Conservation (phyloP, 2,797 vertebrate genomes). For the Rhinichthys osculus region DNA sequence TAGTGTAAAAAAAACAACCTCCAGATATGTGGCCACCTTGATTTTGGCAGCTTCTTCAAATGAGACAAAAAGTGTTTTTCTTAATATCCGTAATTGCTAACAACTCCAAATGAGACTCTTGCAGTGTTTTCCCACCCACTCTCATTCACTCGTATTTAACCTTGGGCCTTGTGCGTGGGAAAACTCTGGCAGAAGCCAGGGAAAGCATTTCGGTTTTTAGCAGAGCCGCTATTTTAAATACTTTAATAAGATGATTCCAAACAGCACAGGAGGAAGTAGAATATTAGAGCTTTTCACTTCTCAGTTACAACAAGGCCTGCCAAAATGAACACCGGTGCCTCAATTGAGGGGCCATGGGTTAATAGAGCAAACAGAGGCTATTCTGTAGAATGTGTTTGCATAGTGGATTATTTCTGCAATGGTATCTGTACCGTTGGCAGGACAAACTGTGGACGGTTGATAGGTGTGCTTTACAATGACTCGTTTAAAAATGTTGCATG, state of each 20-base stretch:
- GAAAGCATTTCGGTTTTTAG: conserved; percentile 27
- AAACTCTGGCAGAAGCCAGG: conserved; percentile 32
- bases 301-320: conserved; percentile 38
- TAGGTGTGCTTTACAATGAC: conserved; percentile 1
- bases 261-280: conserved; percentile 27
- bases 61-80: conserved; percentile 37
- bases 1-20: conserved; percentile 7
- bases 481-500: conserved; percentile 1
- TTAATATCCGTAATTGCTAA: conserved; percentile 49
- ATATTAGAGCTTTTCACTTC: conserved; percentile 45
- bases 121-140: conserved; percentile 43
- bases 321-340: conserved; percentile 29
- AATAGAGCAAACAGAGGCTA: conserved; percentile 42
- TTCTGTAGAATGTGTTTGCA: conserved; percentile 32
- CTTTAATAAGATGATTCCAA: conserved; percentile 48
- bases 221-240: conserved; percentile 41
- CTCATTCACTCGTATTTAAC: conserved; percentile 51
- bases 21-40: conserved; percentile 19
- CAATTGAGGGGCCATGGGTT: conserved; percentile 13
- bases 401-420: conserved; percentile 18
- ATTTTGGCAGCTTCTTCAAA: conserved; percentile 41
- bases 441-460: neutral
- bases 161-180: conserved; percentile 48
- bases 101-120: conserved; percentile 46
- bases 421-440: conserved; percentile 6